Base-by-base conservation (phyloP, 1,140 invertebrate species). In the Drosophila paulistorum region DNA sequence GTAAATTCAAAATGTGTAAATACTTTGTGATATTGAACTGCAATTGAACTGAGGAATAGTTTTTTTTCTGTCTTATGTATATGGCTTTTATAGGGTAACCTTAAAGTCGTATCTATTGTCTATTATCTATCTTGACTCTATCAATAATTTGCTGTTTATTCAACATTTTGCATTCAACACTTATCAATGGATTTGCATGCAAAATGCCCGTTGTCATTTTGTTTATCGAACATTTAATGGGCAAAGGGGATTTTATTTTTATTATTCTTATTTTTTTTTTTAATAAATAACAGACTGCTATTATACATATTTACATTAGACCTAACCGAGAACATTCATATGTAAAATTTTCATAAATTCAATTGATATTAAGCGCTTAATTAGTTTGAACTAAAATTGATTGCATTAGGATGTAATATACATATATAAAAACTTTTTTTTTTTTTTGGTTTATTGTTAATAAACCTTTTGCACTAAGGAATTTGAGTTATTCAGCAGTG, bases 281-380 rank as follows among this genome's bases (percentile, higher is more conserved):
- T 75, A 58, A 75, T 59, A 61, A 59, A 62, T 14, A 75, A 63
- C 65, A 63, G 65, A 68, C 62, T 75, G 72, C 61, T 75, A 58
- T 75, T 75, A 75, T 59, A 17, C 17, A 17, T 17, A 75, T 75
- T 75, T 68, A 75, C 73, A 75, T 75, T 75, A 75, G 72, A 4
- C 1, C 10, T 23, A 23, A 51, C 10, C 65, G 71, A 51, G 9
- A n/a, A 30, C 48, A 48, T 67, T 60, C 67, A 58, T 45, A 42
- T 51, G 23, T 17, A 33, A 51, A 9, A 39, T 23, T 63, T 75
- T 75, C 39, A 41, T 51, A 20, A 72, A 76, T 51, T 51, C 45
- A 59, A 77, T 77, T 23, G 48, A 77, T 77, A 77, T 77, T 77
- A 77, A 77, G 71, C 65, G 65, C 77, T 77, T 77, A 77, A 77